phyloP scores from a whole-genome alignment of 2,113 vertebrate species.

The Columbina picui region DNA sequence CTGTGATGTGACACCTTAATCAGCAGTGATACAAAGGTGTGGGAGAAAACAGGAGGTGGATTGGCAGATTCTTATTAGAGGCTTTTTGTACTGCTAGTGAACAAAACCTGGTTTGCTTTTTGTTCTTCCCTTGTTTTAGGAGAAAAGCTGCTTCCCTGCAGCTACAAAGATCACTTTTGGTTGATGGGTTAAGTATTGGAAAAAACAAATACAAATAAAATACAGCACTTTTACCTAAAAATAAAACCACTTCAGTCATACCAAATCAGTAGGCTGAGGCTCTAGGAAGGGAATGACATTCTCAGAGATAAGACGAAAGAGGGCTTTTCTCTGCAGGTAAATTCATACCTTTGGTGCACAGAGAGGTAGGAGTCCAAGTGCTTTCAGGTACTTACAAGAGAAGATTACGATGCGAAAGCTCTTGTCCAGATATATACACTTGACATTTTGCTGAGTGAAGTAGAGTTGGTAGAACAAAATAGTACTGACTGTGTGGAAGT shows the following conservation, averaged over 20 bases:
- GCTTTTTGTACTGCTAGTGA: not conserved
- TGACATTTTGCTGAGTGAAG: constrained; percentile 19
- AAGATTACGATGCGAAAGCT: constrained; percentile 15
- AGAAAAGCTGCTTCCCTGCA: not conserved
- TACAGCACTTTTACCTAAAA: not conserved
- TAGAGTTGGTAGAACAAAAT: not conserved
- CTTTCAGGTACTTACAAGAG: not conserved
- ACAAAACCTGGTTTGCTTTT: not conserved
- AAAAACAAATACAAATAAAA: not conserved
- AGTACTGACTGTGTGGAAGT: not conserved
- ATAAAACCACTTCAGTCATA: not conserved
- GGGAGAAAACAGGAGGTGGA: not conserved
- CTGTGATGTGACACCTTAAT: not conserved
- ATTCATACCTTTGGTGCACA: not conserved
- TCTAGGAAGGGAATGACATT: not conserved
- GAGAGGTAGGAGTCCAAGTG: not conserved
- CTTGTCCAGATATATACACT: not conserved
- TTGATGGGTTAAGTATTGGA: not conserved
- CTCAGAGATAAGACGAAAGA: not conserved
- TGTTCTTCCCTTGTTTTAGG: not conserved
- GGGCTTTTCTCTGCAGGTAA: not conserved
- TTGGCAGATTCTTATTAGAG: not conserved
- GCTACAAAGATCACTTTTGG: not conserved
- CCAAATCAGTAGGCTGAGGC: fast-evolving
- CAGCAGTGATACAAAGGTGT: not conserved